phyloP scores from a whole-genome alignment of 2,113 vertebrate species.

The Pachyramphus minor region DNA sequence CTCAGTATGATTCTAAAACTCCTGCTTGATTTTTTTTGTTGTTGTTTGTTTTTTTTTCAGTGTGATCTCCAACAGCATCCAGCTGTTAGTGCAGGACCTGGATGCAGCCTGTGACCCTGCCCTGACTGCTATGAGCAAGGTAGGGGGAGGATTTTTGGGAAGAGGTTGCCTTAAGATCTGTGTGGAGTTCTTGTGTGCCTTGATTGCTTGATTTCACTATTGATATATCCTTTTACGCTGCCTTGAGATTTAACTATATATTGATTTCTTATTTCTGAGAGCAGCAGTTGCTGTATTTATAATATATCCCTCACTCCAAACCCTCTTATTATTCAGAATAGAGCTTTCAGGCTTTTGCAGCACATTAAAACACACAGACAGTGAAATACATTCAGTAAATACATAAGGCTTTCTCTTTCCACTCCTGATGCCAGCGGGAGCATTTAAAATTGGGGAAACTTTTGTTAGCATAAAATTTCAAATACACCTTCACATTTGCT shows the following conservation, averaged over 20 bases:
- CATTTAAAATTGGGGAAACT: neutral
- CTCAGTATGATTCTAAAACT: neutral
- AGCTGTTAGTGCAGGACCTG: conserved; percentile 95
- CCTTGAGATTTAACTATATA: neutral
- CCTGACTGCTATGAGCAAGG: conserved; percentile 98
- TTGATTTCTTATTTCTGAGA: neutral
- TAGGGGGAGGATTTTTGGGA: conserved; percentile 37
- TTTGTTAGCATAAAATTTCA: neutral
- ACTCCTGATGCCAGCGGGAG: neutral
- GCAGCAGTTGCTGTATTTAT: neutral
- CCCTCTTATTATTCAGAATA: neutral
- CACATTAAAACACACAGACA: neutral
- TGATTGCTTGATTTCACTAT: neutral
- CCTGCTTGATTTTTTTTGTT: neutral
- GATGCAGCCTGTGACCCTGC: conserved; percentile 96
- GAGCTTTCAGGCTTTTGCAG: neutral
- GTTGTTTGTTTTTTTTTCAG: conserved; percentile 75
- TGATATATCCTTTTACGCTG: neutral
- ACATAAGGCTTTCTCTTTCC: neutral
- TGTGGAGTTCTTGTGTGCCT: neutral
- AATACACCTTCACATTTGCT: neutral
- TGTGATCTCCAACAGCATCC: conserved; percentile 98
- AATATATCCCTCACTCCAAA: neutral
- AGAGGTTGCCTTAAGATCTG: neutral
- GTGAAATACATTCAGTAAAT: neutral